These are phyloP conservation scores for Temnothorax unifasciatus DNA, from an alignment of 2,888 invertebrate genomes.

Conservation along the genomic window DNA sequence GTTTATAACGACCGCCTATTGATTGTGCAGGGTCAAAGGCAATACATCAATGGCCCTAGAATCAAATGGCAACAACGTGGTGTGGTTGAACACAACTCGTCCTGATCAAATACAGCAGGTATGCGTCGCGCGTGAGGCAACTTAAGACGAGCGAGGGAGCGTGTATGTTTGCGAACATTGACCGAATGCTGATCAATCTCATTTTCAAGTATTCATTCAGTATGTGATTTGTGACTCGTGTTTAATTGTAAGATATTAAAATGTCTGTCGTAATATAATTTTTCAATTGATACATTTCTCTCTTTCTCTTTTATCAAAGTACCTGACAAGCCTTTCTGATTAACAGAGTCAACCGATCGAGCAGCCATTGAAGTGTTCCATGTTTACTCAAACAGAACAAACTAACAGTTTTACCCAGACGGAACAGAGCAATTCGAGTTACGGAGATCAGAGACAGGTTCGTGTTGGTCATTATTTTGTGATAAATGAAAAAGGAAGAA, in stretches of 20 bases:
- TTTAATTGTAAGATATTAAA: background rate
- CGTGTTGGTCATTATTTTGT: conserved; percentile 21
- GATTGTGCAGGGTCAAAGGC: conserved; percentile 82
- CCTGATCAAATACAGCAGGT: conserved; percentile 85
- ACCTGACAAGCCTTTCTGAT: conserved; percentile 69
- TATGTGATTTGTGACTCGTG: conserved; percentile 5
- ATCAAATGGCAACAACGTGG: conserved; percentile 85
- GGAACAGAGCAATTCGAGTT: conserved; percentile 83
- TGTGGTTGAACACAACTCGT: conserved; percentile 84
- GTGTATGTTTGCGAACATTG: conserved; percentile 25
- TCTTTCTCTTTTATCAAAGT: background rate
- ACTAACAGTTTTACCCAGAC: conserved; percentile 83
- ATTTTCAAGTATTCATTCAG: background rate
- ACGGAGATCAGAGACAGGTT: conserved; percentile 84
- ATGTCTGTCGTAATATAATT: background rate
- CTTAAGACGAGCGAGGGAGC: conserved; percentile 37
- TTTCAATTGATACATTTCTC: background rate
- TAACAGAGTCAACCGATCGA: conserved; percentile 79
- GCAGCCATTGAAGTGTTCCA: conserved; percentile 83
- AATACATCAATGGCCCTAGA: conserved; percentile 84
- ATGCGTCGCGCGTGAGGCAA: conserved; percentile 73
- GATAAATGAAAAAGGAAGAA: background rate
- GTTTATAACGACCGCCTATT: conserved; percentile 74
- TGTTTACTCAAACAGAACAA: conserved; percentile 85
- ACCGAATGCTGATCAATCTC: background rate